Evolutionary conservation across 1,140 invertebrate species (phyloP), one percentile per base, ranked within the genome.

Genomic region (Anastatus disparis): DNA sequence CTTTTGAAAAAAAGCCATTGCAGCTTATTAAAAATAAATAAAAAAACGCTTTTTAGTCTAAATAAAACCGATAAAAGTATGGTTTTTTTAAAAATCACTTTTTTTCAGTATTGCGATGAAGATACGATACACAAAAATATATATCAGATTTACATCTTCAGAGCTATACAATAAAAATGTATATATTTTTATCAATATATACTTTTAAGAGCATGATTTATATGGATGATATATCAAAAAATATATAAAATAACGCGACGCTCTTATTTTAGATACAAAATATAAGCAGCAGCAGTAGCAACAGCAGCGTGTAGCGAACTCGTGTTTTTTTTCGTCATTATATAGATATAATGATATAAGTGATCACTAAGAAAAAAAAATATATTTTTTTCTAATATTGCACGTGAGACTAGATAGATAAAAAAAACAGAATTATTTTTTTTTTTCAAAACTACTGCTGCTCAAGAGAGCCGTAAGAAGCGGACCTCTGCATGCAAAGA

Each of bases 401-500:
- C n/a, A n/a, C n/a, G n/a, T n/a, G n/a, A n/a, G n/a, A n/a, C n/a
- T n/a, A n/a, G n/a, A n/a, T n/a, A n/a, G n/a, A n/a, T n/a, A n/a
- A n/a, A n/a, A n/a, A n/a, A n/a, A n/a, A n/a, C n/a, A n/a, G n/a
- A n/a, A n/a, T n/a, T n/a, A n/a, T n/a, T n/a, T n/a, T n/a, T n/a
- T n/a, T n/a, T n/a, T n/a, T n/a, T n/a, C n/a, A n/a, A n/a, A n/a
- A n/a, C n/a, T n/a, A n/a, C 31, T 35, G 4, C 31, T 10, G 31
- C 4, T 35, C 4, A 35, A 76, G 59, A 9, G 66, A 74, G 13
- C 66, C 66, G 20, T 76, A 77, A 40, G 76, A 77, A 15, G 71
- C 46, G 55, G 71, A 40, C 24, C 55, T 52, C 52, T 71, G 73
- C 73, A 75, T 75, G 70, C 78, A 63, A 17, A 48, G n/a, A 50